Percentiles rank a stretch among this genome's conserved stretches.
phyloP scores from a whole-genome alignment of 2,113 vertebrate species.

The Natator depressus region DNA sequence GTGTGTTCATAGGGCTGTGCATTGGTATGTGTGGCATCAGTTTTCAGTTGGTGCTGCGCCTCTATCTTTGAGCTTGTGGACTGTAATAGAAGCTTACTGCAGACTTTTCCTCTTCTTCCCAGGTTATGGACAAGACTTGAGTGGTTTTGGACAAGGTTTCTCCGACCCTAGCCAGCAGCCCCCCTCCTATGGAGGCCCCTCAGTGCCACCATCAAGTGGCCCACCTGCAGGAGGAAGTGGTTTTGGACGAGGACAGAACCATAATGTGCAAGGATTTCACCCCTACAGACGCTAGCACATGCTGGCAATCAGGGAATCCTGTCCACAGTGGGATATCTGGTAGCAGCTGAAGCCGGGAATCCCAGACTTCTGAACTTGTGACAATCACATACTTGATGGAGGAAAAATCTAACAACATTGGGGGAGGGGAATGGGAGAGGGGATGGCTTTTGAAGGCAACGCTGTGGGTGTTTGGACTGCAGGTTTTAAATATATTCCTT shows the following conservation, averaged over 20 bases:
- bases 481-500: conserved; percentile 94
- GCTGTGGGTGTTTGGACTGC: conserved; percentile 91
- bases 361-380: conserved; percentile 84
- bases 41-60: background rate
- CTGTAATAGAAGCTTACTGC: background rate
- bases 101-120: conserved; percentile 43
- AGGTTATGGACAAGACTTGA: conserved; percentile 99
- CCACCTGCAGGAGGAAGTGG: conserved; percentile 88
- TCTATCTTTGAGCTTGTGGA: accelerated
- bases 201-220: conserved; percentile 88
- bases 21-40: background rate
- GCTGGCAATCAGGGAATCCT: conserved; percentile 86
- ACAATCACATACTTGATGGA: conserved; percentile 86
- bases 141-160: conserved; percentile 94
- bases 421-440: conserved; percentile 38
- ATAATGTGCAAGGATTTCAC: conserved; percentile 98
- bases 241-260: conserved; percentile 97
- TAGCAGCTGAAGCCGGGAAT: conserved; percentile 76
- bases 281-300: conserved; percentile 94
- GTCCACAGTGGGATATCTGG: conserved; percentile 79
- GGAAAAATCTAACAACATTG: conserved; percentile 79
- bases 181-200: conserved; percentile 89
- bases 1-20: background rate
- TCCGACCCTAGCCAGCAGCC: conserved; percentile 94
- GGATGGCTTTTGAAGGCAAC: conserved; percentile 78